Evolutionary conservation across 2,797 vertebrate genomes (phyloP).

Genomic region (Mus minutoides): DNA sequence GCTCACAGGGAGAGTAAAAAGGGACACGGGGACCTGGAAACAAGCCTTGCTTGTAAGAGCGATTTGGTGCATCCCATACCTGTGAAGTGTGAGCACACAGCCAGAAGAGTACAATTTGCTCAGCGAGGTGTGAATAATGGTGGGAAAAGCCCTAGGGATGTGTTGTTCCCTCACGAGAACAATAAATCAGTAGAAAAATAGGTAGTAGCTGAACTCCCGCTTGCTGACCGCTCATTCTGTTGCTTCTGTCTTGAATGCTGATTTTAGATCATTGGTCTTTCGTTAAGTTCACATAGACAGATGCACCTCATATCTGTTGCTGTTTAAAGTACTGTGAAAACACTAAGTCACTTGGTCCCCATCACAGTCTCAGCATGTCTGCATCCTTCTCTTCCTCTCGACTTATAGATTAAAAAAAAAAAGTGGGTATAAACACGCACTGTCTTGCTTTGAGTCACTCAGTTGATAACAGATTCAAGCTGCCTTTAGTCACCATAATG

Average conservation of each 20-base stretch:
- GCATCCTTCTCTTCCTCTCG: not conserved
- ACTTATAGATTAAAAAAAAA: not conserved
- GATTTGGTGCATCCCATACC: not conserved
- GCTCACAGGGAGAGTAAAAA: slow-evolving; percentile 72
- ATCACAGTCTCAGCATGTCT: not conserved
- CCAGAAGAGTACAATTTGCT: not conserved
- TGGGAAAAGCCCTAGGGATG: not conserved
- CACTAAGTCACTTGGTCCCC: not conserved
- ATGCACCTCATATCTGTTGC: rapidly evolving
- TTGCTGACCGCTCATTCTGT: not conserved
- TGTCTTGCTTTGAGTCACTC: not conserved
- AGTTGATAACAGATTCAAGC: not conserved
- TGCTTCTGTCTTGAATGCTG: not conserved
- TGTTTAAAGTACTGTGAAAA: not conserved
- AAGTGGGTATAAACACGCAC: not conserved
- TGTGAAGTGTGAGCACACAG: not conserved
- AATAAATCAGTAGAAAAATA: not conserved
- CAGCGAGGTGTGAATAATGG: not conserved
- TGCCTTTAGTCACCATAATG: not conserved
- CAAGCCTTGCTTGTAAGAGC: slow-evolving; percentile 11
- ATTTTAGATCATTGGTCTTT: not conserved
- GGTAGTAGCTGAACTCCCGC: not conserved
- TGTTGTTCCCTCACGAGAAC: not conserved
- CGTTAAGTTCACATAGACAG: not conserved
- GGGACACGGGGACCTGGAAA: slow-evolving; percentile 76